Base-by-base conservation (phyloP, 2,113 vertebrate species). In the Macaca nemestrina region DNA sequence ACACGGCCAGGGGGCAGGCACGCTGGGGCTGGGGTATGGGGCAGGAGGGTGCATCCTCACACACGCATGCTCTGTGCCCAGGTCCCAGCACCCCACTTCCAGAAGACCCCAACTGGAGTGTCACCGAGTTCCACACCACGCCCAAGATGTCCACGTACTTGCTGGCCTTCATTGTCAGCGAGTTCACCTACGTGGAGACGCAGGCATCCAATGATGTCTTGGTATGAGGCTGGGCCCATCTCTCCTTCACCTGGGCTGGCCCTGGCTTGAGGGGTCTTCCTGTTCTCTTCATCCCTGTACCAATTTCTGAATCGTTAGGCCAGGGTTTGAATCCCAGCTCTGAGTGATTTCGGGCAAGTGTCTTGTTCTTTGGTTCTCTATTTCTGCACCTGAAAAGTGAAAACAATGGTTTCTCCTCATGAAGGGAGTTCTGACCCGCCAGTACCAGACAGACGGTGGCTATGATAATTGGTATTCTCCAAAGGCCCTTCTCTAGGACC, bases 101-200 rank as follows among this genome's bases (percentile, higher is more conserved):
- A 0, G 82, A 0, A 16, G 75, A 30, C 0, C 0, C 35, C 5
- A 0, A 0, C 1, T 99, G 99, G 98, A 98, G 0, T 0, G 0
- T 96, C 95, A 99, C 99, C 0, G 72, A 32, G 11, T 99, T 99
- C 35, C 0, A 98, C 0, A 96, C 98, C 59, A 99, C 99, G 0
- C 97, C 98, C 79, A 99, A 45, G 57, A 99, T 99, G 99, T 99
- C 99, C 76, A 99, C 99, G 0, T 99, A 99, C 96, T 98, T 99
- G 45, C 97, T 99, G 97, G 99, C 99, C 79, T 99, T 99, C 93
- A 98, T 99, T 1, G 98, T 99, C 96, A 99, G 98, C 45, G 98
- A 99, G 97, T 99, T 99, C 75, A 0, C 0, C 0, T 0, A 0
- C 0, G 6, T 98, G 94, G 0, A 85, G 0, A 0, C 0, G 0